These are phyloP conservation scores for Neodontobutis hainanensis DNA, from an alignment of 2,113 vertebrate genomes.

Conservation along the genomic window DNA sequence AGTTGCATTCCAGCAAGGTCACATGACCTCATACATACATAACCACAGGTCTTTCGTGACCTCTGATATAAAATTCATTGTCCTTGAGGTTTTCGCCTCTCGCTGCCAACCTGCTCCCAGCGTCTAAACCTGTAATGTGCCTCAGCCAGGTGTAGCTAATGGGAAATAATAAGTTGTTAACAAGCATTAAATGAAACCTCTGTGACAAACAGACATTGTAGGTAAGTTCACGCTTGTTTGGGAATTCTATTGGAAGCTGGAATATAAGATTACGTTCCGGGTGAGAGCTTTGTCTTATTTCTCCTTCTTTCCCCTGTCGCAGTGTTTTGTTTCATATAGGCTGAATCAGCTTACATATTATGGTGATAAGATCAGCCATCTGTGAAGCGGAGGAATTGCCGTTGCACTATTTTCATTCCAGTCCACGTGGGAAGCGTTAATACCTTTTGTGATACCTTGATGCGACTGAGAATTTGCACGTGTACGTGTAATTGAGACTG, in stretches of 20 bases:
- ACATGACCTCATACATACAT: conserved; percentile 22
- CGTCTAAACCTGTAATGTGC: background rate
- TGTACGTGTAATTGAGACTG: conserved; percentile 21
- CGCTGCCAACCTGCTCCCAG: background rate
- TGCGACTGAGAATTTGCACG: conserved; percentile 24
- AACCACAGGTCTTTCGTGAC: conserved; percentile 21
- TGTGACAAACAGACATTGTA: conserved; percentile 34
- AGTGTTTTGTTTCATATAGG: conserved; percentile 29
- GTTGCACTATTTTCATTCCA: conserved; percentile 19
- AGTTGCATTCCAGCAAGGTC: conserved; percentile 12
- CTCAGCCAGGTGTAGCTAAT: conserved; percentile 55
- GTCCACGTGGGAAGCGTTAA: conserved; percentile 16
- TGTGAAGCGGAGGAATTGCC: conserved; percentile 48
- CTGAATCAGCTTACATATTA: conserved; percentile 48
- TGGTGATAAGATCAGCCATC: conserved; percentile 51
- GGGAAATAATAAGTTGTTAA: conserved; percentile 67
- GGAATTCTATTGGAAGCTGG: conserved; percentile 7
- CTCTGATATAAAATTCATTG: conserved; percentile 5
- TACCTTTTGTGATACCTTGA: conserved; percentile 34
- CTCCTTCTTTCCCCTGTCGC: background rate
- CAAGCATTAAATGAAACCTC: conserved; percentile 63
- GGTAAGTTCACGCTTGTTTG: conserved; percentile 40
- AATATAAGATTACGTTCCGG: conserved; percentile 39
- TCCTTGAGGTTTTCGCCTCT: conserved; percentile 11
- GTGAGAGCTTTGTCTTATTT: conserved; percentile 23